Evolutionary conservation across 2,113 vertebrate genomes (phyloP), one percentile per base, ranked within the genome.

Genomic region (Lepisosteus oculatus): DNA sequence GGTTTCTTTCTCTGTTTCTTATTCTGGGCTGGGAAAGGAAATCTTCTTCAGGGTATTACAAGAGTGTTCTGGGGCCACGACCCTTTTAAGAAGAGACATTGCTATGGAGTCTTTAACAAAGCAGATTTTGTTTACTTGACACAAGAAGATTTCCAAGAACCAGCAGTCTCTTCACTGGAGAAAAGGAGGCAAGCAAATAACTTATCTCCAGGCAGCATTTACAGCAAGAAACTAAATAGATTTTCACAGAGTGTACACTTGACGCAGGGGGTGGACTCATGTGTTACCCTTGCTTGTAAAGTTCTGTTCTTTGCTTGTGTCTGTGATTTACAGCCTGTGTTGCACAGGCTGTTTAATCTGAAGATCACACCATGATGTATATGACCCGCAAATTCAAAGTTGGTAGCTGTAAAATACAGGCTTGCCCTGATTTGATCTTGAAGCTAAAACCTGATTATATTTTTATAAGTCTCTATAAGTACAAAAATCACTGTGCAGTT

Each of bases 1-100:
- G 43, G 43, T 42, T 15, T 14, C 64, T 45, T 66, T 12, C 45
- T 54, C 15, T 61, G 62, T 5, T 17, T 41, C 69, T 64, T 7
- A 70, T 11, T 11, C 51, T 57, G 63, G 54, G 3, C 11, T 51
- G 15, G 45, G 69, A 8, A 45, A 29, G 69, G 15, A 61, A 47
- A 71, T 71, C 59, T 55, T 42, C 45, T 63, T 55, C 12, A 54
- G 44, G 56, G 59, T 47, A 71, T 63, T 64, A 63, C 7, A 41
- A 11, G 59, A 42, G 44, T 5, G 44, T 59, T 64, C 9, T 63
- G 57, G 54, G 69, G 15, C 63, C 69, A 64, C 11, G 55, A 29
- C 54, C 68, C 55, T 69, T 69, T 47, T 69, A 61, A 44, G 11
- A 29, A 43, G 2, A 1, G n/a, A 6, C 51, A 54, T 43, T 63